These are phyloP conservation scores for Henricia sp. DNA, from an alignment of 53 echinoderm and acorn worm genomes.

Conservation along the genomic window DNA sequence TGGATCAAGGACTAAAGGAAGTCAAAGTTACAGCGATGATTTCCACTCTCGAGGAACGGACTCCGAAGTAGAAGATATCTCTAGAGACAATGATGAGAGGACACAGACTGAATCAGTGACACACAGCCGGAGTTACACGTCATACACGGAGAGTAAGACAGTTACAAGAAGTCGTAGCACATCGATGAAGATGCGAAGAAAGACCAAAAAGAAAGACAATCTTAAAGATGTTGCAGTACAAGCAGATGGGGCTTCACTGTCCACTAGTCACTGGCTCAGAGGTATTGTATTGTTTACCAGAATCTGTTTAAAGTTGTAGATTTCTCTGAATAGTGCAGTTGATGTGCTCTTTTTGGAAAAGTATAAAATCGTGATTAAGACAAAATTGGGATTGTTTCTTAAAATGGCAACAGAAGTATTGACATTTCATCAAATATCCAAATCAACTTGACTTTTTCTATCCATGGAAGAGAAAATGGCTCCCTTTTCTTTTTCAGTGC, in stretches of 20 bases:
- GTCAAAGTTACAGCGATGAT: slow-evolving; percentile 66
- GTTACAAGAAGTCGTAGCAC: slow-evolving; percentile 51
- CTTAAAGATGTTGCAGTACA: slow-evolving; percentile 55
- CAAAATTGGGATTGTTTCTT: too few species aligned
- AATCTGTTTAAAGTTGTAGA: too few species aligned
- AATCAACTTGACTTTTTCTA: too few species aligned
- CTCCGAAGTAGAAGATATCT: slow-evolving; percentile 62
- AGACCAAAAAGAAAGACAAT: background rate
- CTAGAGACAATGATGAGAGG: slow-evolving; percentile 38
- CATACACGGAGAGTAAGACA: slow-evolving; percentile 62
- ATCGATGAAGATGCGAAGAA: slow-evolving; percentile 39
- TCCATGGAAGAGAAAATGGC: too few species aligned
- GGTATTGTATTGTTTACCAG: too few species aligned
- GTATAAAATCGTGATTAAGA: too few species aligned
- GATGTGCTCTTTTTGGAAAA: too few species aligned
- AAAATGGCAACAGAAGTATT: too few species aligned
- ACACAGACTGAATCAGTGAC: slow-evolving; percentile 44
- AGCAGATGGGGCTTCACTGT: slow-evolving; percentile 56
- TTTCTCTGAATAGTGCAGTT: too few species aligned
- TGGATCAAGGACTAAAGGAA: background rate
- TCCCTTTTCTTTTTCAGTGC: too few species aligned
- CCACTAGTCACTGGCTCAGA: slow-evolving; percentile 64
- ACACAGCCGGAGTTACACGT: slow-evolving; percentile 59
- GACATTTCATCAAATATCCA: too few species aligned
- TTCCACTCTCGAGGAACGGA: slow-evolving; percentile 63